A percentile compares a stretch with the other conserved stretches of the same genome.
These are phyloP conservation scores for Scleropages formosus DNA, from an alignment of 2,797 vertebrate species.

Conservation along the genomic window DNA sequence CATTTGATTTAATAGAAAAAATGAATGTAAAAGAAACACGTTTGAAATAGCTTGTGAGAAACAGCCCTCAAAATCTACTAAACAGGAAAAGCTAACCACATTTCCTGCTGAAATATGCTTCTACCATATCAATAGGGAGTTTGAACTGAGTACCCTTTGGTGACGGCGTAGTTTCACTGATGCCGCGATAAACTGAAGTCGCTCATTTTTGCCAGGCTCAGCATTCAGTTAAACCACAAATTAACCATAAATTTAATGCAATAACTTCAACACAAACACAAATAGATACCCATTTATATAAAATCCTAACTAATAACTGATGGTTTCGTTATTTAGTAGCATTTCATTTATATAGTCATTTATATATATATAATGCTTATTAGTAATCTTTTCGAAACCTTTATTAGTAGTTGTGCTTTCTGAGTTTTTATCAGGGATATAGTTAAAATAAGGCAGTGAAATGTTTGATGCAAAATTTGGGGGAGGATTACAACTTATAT, in stretches of 20 bases:
- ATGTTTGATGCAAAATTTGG: too few relatives aligned
- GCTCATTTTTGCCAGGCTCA: background rate
- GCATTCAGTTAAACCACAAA: background rate
- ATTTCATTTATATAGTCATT: too few relatives aligned
- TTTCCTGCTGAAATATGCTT: slow-evolving; percentile 14
- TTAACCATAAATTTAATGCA: background rate
- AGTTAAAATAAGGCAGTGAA: too few relatives aligned
- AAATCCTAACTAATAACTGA: too few relatives aligned
- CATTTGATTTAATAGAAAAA: background rate
- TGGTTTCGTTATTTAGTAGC: too few relatives aligned
- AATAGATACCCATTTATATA: too few relatives aligned
- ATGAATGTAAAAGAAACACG: too few relatives aligned
- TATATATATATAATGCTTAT: too few relatives aligned
- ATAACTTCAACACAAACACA: background rate
- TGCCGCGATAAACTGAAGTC: slow-evolving; percentile 10
- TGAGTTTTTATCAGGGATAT: too few relatives aligned
- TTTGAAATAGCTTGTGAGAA: background rate
- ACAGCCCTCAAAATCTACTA: background rate
- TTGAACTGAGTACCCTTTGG: background rate
- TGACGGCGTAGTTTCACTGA: slow-evolving; percentile 1
- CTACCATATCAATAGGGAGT: slow-evolving; percentile 6
- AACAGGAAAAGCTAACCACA: slow-evolving; percentile 9
- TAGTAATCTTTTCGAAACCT: too few relatives aligned
- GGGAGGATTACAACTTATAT: too few relatives aligned
- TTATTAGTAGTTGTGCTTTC: too few relatives aligned